These are phyloP conservation scores for Caenorhabditis parvicauda DNA, from an alignment of 2,888 invertebrate genomes.

Conservation along the genomic window DNA sequence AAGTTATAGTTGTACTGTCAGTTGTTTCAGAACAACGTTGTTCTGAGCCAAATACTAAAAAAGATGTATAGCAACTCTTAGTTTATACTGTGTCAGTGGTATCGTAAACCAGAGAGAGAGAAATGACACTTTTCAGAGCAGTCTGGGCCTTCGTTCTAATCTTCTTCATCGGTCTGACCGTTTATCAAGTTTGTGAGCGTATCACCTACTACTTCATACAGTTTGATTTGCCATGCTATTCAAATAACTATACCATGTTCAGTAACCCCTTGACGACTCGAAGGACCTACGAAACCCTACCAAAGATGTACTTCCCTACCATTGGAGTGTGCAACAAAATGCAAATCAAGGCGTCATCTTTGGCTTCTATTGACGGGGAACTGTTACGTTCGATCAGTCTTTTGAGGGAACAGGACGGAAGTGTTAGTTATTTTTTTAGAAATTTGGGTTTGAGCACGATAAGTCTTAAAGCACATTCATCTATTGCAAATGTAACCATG, in stretches of 20 bases:
- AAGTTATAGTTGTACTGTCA: too few relatives aligned
- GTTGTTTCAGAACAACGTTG: too few relatives aligned
- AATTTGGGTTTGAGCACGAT: too few relatives aligned
- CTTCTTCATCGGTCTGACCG: constrained; percentile 51
- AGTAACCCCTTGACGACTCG: constrained; percentile 48
- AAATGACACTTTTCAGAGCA: constrained; percentile 41
- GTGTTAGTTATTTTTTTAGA: background rate
- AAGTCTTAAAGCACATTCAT: too few relatives aligned
- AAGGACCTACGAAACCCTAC: constrained; percentile 47
- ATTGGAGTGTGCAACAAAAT: constrained; percentile 56
- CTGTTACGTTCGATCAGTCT: constrained; percentile 35
- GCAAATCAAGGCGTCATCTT: constrained; percentile 54
- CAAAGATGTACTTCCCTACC: constrained; percentile 47
- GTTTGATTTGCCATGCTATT: background rate
- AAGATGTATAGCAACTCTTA: too few relatives aligned
- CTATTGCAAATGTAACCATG: too few relatives aligned
- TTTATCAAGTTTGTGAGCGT: constrained; percentile 54
- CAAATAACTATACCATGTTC: background rate
- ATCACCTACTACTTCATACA: constrained; percentile 50
- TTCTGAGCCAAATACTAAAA: too few relatives aligned
- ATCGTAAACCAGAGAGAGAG: too few relatives aligned
- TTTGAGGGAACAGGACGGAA: constrained; percentile 33
- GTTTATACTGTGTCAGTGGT: too few relatives aligned
- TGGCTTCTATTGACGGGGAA: constrained; percentile 39
- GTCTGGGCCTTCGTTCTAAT: constrained; percentile 50